Evolutionary conservation across 2,888 invertebrate species (phyloP), one percentile per base, ranked within the genome.

Genomic region (Lepidocyrtinus sp.): DNA sequence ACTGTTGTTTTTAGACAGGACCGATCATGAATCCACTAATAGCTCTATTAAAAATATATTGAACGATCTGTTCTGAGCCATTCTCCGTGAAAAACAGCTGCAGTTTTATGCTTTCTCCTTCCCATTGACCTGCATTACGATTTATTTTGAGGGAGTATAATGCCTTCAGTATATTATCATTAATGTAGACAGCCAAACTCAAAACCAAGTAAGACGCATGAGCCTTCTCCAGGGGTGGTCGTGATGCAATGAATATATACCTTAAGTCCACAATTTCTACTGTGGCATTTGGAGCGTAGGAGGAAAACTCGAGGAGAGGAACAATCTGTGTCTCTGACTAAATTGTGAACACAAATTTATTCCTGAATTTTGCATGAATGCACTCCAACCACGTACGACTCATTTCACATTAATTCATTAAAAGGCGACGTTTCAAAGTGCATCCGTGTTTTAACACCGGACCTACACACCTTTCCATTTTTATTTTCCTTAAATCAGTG

Each of bases 281-380:
- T 36, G 55, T 55, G 64, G 24, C n/a, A n/a, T n/a, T n/a, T n/a
- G n/a, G 27, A 24, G 12, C 26, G 22, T 25, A 46, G 21, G 45
- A 67, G 19, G 17, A 67, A 46, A 19, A 45, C 45, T 17, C 5
- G 12, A 46, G 55, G 5, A 36, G 36, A 36, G 36, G n/a, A 69
- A 25, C 70, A 59, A 70, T 55, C 59, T 70, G 70, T 25, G 17
- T 12, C 36, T 15, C 25, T 70, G 69, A 25, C 50, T 25, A 46
- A 12, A 69, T 55, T 55, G 61, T 17, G 61, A 59, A 59, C 15
- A n/a, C 70, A 70, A 70, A 70, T 70, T 70, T 61, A 70, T 70
- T 70, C 70, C 61, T n/a, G 22, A 15, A 59, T 70, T 70, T 70
- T 70, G 59, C 70, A 70, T 70, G 50, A 62, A 12, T 62, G 21